A percentile compares a stretch with the other conserved stretches of the same genome.
These are phyloP conservation scores for Mythimna albipuncta DNA, from an alignment of 2,888 invertebrate species.

Conservation along the genomic window DNA sequence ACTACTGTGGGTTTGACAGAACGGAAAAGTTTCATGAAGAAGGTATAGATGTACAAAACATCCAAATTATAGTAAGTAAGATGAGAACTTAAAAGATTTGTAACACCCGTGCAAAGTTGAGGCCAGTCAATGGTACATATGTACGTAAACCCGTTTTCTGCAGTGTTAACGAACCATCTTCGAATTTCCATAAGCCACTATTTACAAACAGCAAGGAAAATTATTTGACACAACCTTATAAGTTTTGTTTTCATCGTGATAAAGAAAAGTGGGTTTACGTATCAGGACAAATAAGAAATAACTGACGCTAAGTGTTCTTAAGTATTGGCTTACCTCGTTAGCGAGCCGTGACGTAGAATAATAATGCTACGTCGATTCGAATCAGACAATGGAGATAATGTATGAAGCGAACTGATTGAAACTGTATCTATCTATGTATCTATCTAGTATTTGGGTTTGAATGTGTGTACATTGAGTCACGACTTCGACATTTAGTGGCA, in stretches of 20 bases:
- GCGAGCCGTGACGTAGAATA: constrained; percentile 57
- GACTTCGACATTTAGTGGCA: constrained; percentile 69
- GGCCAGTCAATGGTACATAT: too few relatives aligned
- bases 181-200: too few relatives aligned
- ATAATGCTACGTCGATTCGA: constrained; percentile 42
- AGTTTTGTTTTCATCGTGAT: constrained; percentile 23
- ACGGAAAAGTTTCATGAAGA: too few relatives aligned
- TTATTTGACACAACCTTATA: not conserved
- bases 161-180: too few relatives aligned
- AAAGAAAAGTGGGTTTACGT: constrained; percentile 36
- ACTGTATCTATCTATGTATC: constrained; percentile 34
- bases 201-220: too few relatives aligned
- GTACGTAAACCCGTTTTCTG: too few relatives aligned
- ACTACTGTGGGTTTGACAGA: too few relatives aligned
- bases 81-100: too few relatives aligned
- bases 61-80: too few relatives aligned
- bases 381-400: constrained; percentile 58
- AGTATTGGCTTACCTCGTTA: constrained; percentile 44
- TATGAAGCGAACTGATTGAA: constrained; percentile 56
- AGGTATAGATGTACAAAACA: too few relatives aligned
- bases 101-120: too few relatives aligned
- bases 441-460: constrained; percentile 31
- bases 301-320: constrained; percentile 34
- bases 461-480: constrained; percentile 68
- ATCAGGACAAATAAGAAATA: constrained; percentile 43